Evolutionary conservation across 2,888 invertebrate genomes (phyloP).

Genomic region (Phlogophora meticulosa): DNA sequence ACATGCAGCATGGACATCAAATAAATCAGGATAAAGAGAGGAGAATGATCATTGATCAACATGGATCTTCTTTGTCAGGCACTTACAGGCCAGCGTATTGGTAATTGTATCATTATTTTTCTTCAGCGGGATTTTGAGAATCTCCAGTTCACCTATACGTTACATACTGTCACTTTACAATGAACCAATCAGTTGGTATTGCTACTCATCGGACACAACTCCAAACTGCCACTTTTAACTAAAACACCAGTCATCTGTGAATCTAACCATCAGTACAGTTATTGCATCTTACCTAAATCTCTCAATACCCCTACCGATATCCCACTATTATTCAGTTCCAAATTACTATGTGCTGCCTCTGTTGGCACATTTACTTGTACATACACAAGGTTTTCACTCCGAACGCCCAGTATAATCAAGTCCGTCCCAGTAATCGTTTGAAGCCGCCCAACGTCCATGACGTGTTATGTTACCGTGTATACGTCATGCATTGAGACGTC

Average conservation of each 20-base stretch:
- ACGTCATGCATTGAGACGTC: slow-evolving; percentile 18
- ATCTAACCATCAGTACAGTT: not conserved
- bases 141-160: not conserved
- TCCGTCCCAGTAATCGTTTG: slow-evolving; percentile 22
- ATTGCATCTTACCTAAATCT: not conserved
- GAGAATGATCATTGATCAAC: no score
- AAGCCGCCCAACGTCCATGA: not conserved
- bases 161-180: not conserved
- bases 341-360: slow-evolving; percentile 18
- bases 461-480: not conserved
- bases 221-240: not conserved
- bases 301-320: not conserved
- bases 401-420: slow-evolving; percentile 10
- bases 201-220: no score
- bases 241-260: not conserved
- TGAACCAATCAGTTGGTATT: no score
- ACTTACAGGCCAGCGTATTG: no score
- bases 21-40: no score
- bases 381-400: not conserved
- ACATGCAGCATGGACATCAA: no score
- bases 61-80: no score
- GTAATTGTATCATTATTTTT: no score
- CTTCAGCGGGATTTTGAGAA: no score
- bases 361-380: not conserved
- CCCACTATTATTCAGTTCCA: not conserved